Evolutionary conservation across 2,797 vertebrate genomes (phyloP), one percentile per base, ranked within the genome.

Genomic region (Anas bahamensis): DNA sequence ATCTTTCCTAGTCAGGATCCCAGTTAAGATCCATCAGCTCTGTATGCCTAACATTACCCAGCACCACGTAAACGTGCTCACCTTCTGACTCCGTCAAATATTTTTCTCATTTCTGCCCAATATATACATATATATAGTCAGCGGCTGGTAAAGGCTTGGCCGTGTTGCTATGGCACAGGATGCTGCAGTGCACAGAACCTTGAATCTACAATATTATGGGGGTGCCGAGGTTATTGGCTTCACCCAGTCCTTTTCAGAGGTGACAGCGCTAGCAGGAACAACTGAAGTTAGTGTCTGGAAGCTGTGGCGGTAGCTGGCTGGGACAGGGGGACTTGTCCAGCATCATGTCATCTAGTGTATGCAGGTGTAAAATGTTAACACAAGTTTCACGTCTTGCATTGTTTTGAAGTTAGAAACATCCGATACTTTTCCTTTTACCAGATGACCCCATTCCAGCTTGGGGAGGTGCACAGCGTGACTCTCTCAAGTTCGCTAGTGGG

Each of bases 111-210:
- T 89, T 65, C 29, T 69, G 9, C 41, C 50, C 4, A 50, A 72
- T 65, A 65, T 24, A 78, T 28, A n/a, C 15, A 33, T 8, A 6
- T 7, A n/a, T 52, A 21, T 42, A 4, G 6, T 33, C 35, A 48
- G 16, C 26, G 56, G 66, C 21, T 79, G 35, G 2, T 79, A 73
- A 50, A 85, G 81, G 19, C 48, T 86, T 80, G 10, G 39, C 63
- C 53, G 8, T 24, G 89, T 88, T 92, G 89, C 89, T 65, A 41
- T 92, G 92, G 82, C 72, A 80, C 73, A 78, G 79, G 42, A 39
- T 81, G 73, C 79, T 92, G 89, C 89, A 85, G 55, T 39, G 60
- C 17, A 21, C 17, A 69, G 59, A 57, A 28, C 55, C 42, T 59
- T 37, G 46, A 65, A 33, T 59, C 37, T 59, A 6, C 46, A 63